Percentiles rank a stretch among this genome's conserved stretches.
Evolutionary conservation across 2,113 vertebrate genomes (phyloP).

Genomic region (Neotragus moschatus): DNA sequence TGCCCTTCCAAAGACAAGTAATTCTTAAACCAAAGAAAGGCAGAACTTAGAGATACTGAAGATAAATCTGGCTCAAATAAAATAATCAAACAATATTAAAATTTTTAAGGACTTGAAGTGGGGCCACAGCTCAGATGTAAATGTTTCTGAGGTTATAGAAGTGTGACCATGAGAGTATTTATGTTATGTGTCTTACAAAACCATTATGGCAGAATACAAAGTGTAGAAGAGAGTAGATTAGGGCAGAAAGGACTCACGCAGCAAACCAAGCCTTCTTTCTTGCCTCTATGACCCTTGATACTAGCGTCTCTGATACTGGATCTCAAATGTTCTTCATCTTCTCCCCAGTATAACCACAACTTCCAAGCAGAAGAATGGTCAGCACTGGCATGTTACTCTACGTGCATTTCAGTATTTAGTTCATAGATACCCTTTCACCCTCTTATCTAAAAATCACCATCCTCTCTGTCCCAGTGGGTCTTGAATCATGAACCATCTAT

Average conservation of each 20-base stretch:
- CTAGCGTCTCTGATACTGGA: too few relatives aligned
- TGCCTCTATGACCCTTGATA: too few relatives aligned
- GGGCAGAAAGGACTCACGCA: not conserved
- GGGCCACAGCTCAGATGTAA: not conserved
- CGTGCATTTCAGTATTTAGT: fast-evolving
- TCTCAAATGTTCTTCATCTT: not conserved
- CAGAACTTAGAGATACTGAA: not conserved
- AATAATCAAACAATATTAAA: not conserved
- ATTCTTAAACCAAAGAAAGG: not conserved
- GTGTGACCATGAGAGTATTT: not conserved
- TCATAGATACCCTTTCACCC: not conserved
- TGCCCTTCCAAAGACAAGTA: not conserved
- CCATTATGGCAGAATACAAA: not conserved
- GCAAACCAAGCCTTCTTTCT: not conserved
- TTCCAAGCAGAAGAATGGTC: not conserved
- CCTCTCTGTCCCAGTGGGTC: fast-evolving
- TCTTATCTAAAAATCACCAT: fast-evolving
- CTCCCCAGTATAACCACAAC: not conserved
- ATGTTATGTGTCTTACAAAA: fast-evolving
- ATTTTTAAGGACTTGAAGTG: not conserved
- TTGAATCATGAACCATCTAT: not conserved
- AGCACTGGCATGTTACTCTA: not conserved
- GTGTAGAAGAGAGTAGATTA: not conserved
- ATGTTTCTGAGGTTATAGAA: not conserved
- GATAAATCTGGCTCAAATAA: not conserved